These are phyloP conservation scores for Chrysotoxum bicinctum DNA, from an alignment of 2,888 invertebrate species.

Conservation along the genomic window DNA sequence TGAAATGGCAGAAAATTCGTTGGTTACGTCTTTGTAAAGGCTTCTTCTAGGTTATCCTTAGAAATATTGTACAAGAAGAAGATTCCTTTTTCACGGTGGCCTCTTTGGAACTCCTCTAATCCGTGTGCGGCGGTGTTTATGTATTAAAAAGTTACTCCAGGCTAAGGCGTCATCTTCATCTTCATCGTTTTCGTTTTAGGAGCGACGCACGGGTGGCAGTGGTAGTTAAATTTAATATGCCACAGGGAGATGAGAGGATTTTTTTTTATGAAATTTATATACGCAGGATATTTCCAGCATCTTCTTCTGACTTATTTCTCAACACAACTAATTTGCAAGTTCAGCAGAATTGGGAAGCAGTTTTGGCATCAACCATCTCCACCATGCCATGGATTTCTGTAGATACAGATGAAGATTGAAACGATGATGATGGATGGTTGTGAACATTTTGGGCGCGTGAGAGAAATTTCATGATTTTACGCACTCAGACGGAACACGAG, in stretches of 20 bases:
- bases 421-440: slow-evolving; percentile 54
- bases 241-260: slow-evolving; percentile 55
- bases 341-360: slow-evolving; percentile 54
- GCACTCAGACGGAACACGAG: slow-evolving; percentile 63
- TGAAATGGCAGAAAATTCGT: slow-evolving; percentile 66
- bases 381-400: background rate
- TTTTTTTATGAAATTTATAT: slow-evolving; percentile 31
- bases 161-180: slow-evolving; percentile 49
- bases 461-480: slow-evolving; percentile 58
- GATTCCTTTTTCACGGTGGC: slow-evolving; percentile 16
- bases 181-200: slow-evolving; percentile 41
- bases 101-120: slow-evolving; percentile 57
- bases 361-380: background rate
- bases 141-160: slow-evolving; percentile 72
- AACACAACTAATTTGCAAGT: slow-evolving; percentile 70
- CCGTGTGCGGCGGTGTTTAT: slow-evolving; percentile 71
- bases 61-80: slow-evolving; percentile 37
- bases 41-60: slow-evolving; percentile 39
- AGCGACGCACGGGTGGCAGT: slow-evolving; percentile 8
- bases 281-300: slow-evolving; percentile 59
- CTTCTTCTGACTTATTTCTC: slow-evolving; percentile 36
- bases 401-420: slow-evolving; percentile 1
- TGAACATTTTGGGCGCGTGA: slow-evolving; percentile 25
- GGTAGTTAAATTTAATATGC: slow-evolving; percentile 70
- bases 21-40: slow-evolving; percentile 67